Percentiles rank a stretch among this genome's conserved stretches.
phyloP scores from a whole-genome alignment of 2,797 vertebrate genomes.

The Chloroceryle amazona region DNA sequence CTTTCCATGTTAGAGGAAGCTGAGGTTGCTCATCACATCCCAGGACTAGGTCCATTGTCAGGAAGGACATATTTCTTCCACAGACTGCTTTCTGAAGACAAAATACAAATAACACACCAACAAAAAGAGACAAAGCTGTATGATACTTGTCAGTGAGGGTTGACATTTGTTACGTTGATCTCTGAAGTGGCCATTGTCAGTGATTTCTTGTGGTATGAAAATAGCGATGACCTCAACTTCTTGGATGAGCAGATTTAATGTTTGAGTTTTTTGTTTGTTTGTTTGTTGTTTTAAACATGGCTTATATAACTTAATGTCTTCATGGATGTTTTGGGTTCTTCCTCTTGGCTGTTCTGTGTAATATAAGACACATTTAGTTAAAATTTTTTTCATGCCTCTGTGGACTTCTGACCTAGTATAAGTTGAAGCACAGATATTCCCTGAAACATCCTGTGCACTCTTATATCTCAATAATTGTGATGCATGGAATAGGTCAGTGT shows the following conservation, averaged over 20 bases:
- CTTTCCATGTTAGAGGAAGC: neutral
- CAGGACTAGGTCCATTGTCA: neutral
- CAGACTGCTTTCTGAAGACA: neutral
- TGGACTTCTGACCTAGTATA: constrained; percentile 8
- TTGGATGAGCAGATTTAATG: neutral
- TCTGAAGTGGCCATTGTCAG: neutral
- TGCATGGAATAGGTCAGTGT: constrained; percentile 39
- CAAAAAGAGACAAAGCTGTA: neutral
- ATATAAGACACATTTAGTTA: neutral
- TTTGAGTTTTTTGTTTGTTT: too few relatives aligned
- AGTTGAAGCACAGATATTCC: neutral
- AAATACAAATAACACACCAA: neutral
- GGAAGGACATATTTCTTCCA: neutral
- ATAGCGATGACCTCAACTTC: neutral
- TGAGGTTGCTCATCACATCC: neutral
- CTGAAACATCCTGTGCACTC: neutral
- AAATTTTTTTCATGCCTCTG: neutral
- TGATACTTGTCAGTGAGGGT: neutral
- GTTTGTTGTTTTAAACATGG: neutral
- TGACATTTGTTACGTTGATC: neutral
- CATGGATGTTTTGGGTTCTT: neutral
- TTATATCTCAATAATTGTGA: constrained; percentile 28
- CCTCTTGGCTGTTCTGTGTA: neutral
- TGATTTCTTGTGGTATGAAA: neutral
- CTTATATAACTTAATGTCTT: neutral